Evolutionary conservation across 2,888 invertebrate genomes (phyloP).

Genomic region (Drosophila mayaguana): DNA sequence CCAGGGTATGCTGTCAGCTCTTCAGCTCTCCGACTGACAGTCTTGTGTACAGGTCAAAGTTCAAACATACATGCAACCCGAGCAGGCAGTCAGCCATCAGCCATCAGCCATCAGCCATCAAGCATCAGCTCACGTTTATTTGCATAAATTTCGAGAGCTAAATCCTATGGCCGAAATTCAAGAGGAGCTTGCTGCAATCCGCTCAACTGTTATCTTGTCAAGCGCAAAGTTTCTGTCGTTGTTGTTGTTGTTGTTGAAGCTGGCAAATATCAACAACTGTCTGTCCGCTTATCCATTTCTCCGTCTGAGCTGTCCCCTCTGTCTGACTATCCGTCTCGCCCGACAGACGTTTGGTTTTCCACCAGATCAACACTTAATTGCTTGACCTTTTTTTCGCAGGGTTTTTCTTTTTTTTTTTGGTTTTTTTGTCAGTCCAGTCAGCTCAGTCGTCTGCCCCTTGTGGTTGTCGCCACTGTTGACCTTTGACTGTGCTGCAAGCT

Average conservation of each 20-base stretch:
- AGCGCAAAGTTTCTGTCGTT: conserved; percentile 7
- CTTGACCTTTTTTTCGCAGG: conserved; percentile 66
- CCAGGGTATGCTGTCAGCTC: neutral
- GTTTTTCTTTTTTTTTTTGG: neutral
- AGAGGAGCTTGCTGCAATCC: conserved; percentile 16
- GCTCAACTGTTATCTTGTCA: conserved; percentile 59
- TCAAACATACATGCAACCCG: conserved; percentile 28
- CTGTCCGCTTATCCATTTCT: conserved; percentile 31
- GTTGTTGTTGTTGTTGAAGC: conserved; percentile 20
- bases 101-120: neutral
- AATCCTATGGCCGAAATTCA: conserved; percentile 18
- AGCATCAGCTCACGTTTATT: conserved; percentile 17
- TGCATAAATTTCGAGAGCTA: conserved; percentile 12
- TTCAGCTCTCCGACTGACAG: conserved; percentile 25
- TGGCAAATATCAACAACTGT: conserved; percentile 59
- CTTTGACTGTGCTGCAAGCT: conserved; percentile 62
- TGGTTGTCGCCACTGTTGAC: conserved; percentile 48
- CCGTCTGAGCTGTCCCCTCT: neutral
- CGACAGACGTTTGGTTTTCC: conserved; percentile 46
- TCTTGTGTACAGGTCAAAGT: conserved; percentile 32
- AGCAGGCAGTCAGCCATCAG: conserved; percentile 3
- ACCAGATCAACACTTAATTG: conserved; percentile 75
- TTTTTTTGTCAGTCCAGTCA: neutral
- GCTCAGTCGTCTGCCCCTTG: neutral
- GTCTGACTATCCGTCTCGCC: conserved; percentile 46